Percentiles rank a stretch among this genome's conserved stretches.
Conservation (phyloP, 92 coral and sea anemone genomes). For the Palythoa grandiflora region DNA sequence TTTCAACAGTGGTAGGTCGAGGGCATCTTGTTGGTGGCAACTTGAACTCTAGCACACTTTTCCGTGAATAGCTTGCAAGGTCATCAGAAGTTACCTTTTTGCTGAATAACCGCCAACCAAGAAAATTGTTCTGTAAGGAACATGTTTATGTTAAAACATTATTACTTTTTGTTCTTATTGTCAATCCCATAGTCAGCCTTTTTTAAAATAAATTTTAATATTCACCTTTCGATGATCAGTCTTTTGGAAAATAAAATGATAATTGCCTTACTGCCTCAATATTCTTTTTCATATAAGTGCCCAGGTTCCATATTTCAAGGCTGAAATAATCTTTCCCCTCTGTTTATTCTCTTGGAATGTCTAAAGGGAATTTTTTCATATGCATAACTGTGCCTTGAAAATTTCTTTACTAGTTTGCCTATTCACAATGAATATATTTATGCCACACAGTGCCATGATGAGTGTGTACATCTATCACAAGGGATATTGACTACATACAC, state of each 20-base stretch:
- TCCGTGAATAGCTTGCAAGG: background rate
- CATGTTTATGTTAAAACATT: background rate
- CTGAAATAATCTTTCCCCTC: no score
- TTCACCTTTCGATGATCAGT: background rate
- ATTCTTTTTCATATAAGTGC: no score
- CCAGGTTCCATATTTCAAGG: no score
- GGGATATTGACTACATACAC: no score
- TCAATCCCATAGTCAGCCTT: background rate
- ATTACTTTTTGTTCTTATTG: background rate
- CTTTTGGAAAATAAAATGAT: background rate
- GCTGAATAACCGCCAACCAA: background rate
- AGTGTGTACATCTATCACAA: no score
- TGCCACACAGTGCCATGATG: no score
- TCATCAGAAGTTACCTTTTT: background rate
- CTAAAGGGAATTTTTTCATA: no score
- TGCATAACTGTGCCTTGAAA: no score
- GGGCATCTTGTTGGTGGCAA: conserved; percentile 18
- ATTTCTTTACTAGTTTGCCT: no score
- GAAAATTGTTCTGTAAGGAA: background rate
- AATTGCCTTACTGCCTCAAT: background rate
- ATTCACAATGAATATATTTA: no score
- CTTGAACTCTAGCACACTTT: background rate
- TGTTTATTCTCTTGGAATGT: no score
- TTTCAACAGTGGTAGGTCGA: conserved; percentile 21
- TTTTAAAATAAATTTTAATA: no score